Evolutionary conservation across 2,888 invertebrate species (phyloP), one percentile per base, ranked within the genome.

Genomic region (Agonopterix alstromeriana): DNA sequence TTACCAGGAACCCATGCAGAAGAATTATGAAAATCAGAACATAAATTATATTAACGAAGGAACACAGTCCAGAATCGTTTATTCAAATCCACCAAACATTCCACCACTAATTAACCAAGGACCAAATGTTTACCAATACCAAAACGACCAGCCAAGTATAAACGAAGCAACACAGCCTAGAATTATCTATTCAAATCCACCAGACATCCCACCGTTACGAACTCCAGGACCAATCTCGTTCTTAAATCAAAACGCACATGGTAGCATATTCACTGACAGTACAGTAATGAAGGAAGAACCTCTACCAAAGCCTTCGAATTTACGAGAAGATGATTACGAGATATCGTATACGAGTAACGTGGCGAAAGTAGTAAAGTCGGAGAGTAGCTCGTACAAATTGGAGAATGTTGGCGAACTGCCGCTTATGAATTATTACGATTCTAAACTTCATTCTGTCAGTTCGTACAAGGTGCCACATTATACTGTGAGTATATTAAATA

Each of bases 391-490:
- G 0, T 84, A 77, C 73, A 80, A 75, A 59, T 59, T 78, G 45
- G 81, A 81, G 54, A 79, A 67, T 56, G 80, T 87, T 10, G 84
- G 82, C 0, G 65, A 77, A 35, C 55, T 88, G 36, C 88, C 88
- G 1, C 53, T 88, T 1, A 86, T 85, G 84, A 73, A 80, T 44
- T 79, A 78, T 56, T 51, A 52, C 11, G 67, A 77, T 48, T 81
- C 84, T 10, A 85, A 86, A 50, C 60, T 80, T 41, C 71, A 80
- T 46, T 68, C 77, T 1, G 79, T 83, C 43, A 82, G 79, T 54
- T 88, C 87, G 0, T 88, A 88, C 53, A 76, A 72, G 48, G 88
- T 87, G 36, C 87, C 88, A 0, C 87, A 88, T 71, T 88, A 87
- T 56, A 78, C 81, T 38, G 88, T 87, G 68, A 87, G 86, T 86